phyloP scores from a whole-genome alignment of 2,888 invertebrate genomes.

The Pseudolycoriella hygida region DNA sequence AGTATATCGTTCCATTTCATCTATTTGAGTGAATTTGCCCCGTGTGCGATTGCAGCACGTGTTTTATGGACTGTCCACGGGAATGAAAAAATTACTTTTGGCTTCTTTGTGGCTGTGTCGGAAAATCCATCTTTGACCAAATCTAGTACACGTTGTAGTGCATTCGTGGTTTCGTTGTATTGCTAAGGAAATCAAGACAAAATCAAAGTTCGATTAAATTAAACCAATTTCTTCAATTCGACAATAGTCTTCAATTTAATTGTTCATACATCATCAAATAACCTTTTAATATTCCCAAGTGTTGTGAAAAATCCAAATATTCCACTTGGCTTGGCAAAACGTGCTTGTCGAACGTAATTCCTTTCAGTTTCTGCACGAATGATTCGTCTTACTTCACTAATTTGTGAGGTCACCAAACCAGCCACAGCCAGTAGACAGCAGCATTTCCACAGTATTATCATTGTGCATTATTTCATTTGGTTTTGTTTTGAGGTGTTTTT shows the following conservation, averaged over 20 bases:
- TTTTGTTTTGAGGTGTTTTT: no score
- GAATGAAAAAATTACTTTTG: constrained; percentile 5
- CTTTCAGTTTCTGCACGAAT: background rate
- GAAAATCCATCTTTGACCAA: constrained; percentile 22
- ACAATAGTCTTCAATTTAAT: no score
- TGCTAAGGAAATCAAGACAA: constrained; percentile 16
- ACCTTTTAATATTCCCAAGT: background rate
- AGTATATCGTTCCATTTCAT: no score
- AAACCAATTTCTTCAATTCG: no score
- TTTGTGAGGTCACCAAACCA: background rate
- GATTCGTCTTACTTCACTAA: background rate
- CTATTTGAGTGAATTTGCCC: no score
- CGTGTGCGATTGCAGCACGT: no score
- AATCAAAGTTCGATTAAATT: no score
- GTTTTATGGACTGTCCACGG: background rate
- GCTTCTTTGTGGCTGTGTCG: constrained; percentile 15
- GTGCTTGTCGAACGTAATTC: background rate
- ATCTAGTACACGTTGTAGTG: constrained; percentile 23
- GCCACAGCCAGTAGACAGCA: no score
- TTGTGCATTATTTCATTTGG: no score
- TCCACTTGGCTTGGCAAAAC: background rate
- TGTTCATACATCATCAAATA: background rate
- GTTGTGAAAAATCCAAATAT: background rate
- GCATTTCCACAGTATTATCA: no score
- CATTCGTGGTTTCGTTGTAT: constrained; percentile 24